phyloP scores from a whole-genome alignment of 2,113 vertebrate genomes.

The Hiodon alosoides region DNA sequence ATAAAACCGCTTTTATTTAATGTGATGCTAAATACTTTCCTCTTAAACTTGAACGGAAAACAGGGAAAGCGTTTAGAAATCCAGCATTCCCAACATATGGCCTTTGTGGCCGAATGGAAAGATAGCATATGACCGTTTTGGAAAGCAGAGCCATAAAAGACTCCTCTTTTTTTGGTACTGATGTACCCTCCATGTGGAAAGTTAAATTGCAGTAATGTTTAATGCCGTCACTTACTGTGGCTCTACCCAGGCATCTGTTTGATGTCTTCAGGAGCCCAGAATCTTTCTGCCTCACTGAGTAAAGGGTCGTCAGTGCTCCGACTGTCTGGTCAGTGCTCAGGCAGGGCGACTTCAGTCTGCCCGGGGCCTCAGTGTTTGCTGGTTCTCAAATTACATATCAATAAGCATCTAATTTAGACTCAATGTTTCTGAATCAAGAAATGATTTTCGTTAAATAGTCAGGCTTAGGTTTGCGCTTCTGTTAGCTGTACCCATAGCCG shows the following conservation, averaged over 20 bases:
- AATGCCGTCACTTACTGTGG: conserved; percentile 69
- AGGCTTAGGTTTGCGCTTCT: no score
- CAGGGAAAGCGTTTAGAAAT: not conserved
- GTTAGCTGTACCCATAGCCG: no score
- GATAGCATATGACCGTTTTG: not conserved
- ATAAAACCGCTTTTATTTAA: not conserved
- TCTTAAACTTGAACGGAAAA: not conserved
- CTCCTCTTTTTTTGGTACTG: not conserved
- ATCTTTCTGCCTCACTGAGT: conserved; percentile 40
- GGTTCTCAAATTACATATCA: no score
- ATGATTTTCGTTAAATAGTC: no score
- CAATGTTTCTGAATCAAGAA: no score
- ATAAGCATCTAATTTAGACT: no score
- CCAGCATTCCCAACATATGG: no score
- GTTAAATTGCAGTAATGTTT: conserved; percentile 65
- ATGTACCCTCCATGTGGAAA: conserved; percentile 52
- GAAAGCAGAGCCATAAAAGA: not conserved
- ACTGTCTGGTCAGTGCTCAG: not conserved
- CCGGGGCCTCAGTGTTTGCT: no score
- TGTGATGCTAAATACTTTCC: not conserved
- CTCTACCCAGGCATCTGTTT: conserved; percentile 65
- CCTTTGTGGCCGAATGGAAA: no score
- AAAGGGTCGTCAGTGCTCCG: not conserved
- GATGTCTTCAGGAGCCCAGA: conserved; percentile 57
- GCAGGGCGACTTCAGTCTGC: no score